Percentiles rank a stretch among this genome's conserved stretches.
phyloP scores from a whole-genome alignment of 2,113 vertebrate species.

The Bungarus multicinctus region DNA sequence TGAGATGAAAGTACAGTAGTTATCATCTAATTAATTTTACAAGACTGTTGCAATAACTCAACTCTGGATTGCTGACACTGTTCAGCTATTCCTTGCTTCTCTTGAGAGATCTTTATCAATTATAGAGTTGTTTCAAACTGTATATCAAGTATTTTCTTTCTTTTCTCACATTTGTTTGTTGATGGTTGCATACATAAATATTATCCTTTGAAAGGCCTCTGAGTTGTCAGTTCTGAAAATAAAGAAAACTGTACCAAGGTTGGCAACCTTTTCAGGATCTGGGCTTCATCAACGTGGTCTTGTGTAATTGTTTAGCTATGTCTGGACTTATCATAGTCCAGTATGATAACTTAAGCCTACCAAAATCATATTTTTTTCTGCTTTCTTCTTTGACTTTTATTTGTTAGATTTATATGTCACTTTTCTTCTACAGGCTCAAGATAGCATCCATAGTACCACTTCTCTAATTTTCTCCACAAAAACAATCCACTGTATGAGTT shows the following conservation, averaged over 20 bases:
- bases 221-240: neutral
- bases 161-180: neutral
- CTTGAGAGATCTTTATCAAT: neutral
- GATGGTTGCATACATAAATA: neutral
- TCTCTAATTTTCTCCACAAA: neutral
- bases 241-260: neutral
- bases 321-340: neutral
- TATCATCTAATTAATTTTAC: constrained; percentile 41
- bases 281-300: neutral
- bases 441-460: neutral
- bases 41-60: constrained; percentile 8
- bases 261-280: neutral
- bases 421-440: neutral
- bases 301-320: neutral
- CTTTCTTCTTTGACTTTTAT: neutral
- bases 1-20: constrained; percentile 5
- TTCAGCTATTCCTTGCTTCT: constrained; percentile 10
- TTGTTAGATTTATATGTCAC: neutral
- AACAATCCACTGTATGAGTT: neutral
- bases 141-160: neutral
- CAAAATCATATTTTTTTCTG: neutral
- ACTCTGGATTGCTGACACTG: neutral
- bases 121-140: neutral
- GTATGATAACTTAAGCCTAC: neutral
- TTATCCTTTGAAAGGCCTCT: neutral